These are phyloP conservation scores for Balanococcus diminutus DNA, from an alignment of 2,888 invertebrate genomes.

Conservation along the genomic window DNA sequence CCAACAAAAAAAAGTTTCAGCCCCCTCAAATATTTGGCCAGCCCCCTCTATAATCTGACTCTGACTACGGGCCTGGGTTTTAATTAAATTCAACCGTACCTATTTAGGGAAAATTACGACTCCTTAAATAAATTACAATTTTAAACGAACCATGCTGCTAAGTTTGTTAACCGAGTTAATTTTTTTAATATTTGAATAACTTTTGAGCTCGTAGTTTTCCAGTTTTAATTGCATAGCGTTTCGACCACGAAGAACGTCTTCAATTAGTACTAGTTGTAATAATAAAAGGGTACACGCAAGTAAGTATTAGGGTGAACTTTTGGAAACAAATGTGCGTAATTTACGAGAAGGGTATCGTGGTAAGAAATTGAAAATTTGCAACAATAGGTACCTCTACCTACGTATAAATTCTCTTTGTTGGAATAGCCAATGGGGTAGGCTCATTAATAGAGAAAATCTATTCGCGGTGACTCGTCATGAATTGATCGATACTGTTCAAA, in stretches of 20 bases:
- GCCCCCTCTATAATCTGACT: no score
- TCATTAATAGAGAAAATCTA: no score
- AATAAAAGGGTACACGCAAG: background rate
- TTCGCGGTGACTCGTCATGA: no score
- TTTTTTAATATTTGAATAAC: slow-evolving; percentile 17
- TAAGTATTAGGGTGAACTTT: background rate
- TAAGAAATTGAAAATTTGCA: no score
- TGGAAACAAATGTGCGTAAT: background rate
- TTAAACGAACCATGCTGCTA: background rate
- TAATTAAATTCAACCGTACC: background rate
- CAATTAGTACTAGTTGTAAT: background rate
- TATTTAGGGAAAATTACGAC: background rate
- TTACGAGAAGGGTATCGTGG: no score
- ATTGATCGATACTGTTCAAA: no score
- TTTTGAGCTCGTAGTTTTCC: background rate
- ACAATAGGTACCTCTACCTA: no score
- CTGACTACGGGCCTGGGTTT: background rate
- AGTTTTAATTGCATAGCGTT: background rate
- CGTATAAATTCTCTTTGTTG: no score
- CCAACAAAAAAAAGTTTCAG: no score
- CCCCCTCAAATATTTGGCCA: no score
- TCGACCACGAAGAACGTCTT: background rate
- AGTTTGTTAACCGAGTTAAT: background rate
- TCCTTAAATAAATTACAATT: slow-evolving; percentile 13
- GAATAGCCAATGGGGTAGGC: no score